phyloP scores from a whole-genome alignment of 1,140 invertebrate species.

The Drosophila ananassae region DNA sequence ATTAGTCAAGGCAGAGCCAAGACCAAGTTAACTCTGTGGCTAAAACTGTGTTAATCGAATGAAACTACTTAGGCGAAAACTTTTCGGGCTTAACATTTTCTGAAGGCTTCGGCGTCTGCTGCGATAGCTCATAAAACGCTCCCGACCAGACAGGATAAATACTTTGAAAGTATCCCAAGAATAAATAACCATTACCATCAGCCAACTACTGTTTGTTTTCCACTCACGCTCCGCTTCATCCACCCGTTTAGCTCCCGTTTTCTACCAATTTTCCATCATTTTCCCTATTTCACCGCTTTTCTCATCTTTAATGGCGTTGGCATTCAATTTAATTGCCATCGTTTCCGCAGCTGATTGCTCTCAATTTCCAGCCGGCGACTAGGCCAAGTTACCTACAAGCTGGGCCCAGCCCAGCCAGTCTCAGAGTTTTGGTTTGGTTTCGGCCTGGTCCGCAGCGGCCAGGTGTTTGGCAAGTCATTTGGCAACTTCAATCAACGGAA shows the following conservation, averaged over 20 bases:
- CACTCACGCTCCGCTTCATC: background rate
- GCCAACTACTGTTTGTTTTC: background rate
- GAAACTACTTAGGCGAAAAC: constrained; percentile 54
- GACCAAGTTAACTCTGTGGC: constrained; percentile 48
- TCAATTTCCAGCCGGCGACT: constrained; percentile 47
- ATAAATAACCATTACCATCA: constrained; percentile 41
- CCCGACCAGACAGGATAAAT: constrained; percentile 24
- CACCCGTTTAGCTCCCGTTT: background rate
- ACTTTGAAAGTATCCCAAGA: constrained; percentile 32
- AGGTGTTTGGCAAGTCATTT: constrained; percentile 65
- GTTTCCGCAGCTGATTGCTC: constrained; percentile 60
- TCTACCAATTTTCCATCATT: background rate
- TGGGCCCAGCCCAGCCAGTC: constrained; percentile 1
- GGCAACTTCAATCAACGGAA: constrained; percentile 77
- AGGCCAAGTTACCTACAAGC: constrained; percentile 27
- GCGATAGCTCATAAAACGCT: constrained; percentile 29
- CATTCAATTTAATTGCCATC: constrained; percentile 79
- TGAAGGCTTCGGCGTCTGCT: background rate
- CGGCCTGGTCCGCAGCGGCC: constrained; percentile 17
- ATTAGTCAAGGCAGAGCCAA: constrained; percentile 41
- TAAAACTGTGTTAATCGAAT: constrained; percentile 57
- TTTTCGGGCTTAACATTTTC: constrained; percentile 38
- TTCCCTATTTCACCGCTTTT: background rate
- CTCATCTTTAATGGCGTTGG: constrained; percentile 56
- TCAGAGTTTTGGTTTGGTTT: background rate